phyloP scores from a whole-genome alignment of 2,888 invertebrate genomes.

The Phymatocera aterrima region DNA sequence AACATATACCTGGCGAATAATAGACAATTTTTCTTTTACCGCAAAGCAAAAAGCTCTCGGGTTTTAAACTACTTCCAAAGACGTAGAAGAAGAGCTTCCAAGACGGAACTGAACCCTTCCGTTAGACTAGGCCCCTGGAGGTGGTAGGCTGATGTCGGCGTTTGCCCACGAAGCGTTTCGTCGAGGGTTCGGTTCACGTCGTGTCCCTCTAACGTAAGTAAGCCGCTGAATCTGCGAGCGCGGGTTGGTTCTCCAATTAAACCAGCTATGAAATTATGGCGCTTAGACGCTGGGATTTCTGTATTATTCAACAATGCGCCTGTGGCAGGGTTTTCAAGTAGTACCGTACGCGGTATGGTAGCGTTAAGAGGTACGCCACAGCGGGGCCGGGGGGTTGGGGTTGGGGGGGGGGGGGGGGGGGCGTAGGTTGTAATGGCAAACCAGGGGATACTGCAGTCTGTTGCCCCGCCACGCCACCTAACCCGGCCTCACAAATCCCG shows the following conservation, averaged over 20 bases:
- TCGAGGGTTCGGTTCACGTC: constrained; percentile 22
- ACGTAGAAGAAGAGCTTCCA: not conserved
- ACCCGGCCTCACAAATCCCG: constrained; percentile 35
- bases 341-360: not conserved
- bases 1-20: not conserved
- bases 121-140: not conserved
- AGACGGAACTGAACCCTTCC: not conserved
- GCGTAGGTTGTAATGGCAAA: constrained; percentile 29
- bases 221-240: constrained; percentile 26
- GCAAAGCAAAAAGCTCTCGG: not conserved
- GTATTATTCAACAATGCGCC: constrained; percentile 36
- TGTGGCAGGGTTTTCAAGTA: constrained; percentile 10
- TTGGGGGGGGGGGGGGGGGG: too few relatives aligned
- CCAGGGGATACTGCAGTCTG: constrained; percentile 38
- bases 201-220: not conserved
- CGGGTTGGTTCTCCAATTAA: constrained; percentile 36
- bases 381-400: too few relatives aligned
- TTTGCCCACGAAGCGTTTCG: constrained; percentile 41
- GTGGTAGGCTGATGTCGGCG: constrained; percentile 29
- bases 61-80: not conserved
- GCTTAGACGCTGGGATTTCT: constrained; percentile 26
- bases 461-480: constrained; percentile 15
- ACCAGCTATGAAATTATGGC: constrained; percentile 33
- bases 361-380: constrained; percentile 14
- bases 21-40: not conserved